Evolutionary conservation across 2,113 vertebrate genomes (phyloP).

Genomic region (Neolamprologus ventralis): DNA sequence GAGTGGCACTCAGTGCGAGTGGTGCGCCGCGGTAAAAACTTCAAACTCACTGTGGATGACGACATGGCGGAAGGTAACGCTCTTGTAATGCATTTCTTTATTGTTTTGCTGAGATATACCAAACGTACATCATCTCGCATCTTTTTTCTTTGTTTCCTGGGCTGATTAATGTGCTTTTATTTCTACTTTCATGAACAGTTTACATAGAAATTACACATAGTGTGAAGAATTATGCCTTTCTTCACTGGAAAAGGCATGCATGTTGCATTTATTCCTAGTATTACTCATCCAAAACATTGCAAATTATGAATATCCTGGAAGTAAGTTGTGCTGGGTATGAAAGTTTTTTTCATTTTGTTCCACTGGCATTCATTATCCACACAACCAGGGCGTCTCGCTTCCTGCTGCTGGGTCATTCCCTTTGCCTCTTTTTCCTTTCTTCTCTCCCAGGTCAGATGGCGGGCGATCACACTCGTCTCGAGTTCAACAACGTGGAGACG

Average conservation of each 20-base stretch:
- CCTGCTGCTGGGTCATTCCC: neutral
- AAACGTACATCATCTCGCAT: neutral
- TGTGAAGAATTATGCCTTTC: neutral
- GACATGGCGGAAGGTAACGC: constrained; percentile 89
- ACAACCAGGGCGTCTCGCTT: neutral
- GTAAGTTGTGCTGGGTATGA: neutral
- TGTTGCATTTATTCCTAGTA: neutral
- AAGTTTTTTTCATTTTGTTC: neutral
- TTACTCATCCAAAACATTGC: neutral
- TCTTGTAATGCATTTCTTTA: neutral
- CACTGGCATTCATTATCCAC: neutral
- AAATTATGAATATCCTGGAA: neutral
- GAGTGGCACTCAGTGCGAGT: constrained; percentile 96
- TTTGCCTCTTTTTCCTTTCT: neutral
- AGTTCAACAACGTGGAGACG: constrained; percentile 96
- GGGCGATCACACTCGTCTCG: constrained; percentile 92
- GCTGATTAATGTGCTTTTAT: neutral
- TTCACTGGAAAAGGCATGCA: neutral
- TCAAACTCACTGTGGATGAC: constrained; percentile 91
- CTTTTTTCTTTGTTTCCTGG: neutral
- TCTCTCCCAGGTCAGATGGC: constrained; percentile 83
- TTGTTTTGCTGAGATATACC: neutral
- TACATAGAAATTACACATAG: neutral
- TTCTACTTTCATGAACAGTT: neutral
- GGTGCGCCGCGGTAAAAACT: constrained; percentile 86